Base-by-base conservation (phyloP, 2,113 vertebrate species). In the Dicentrarchus labrax region DNA sequence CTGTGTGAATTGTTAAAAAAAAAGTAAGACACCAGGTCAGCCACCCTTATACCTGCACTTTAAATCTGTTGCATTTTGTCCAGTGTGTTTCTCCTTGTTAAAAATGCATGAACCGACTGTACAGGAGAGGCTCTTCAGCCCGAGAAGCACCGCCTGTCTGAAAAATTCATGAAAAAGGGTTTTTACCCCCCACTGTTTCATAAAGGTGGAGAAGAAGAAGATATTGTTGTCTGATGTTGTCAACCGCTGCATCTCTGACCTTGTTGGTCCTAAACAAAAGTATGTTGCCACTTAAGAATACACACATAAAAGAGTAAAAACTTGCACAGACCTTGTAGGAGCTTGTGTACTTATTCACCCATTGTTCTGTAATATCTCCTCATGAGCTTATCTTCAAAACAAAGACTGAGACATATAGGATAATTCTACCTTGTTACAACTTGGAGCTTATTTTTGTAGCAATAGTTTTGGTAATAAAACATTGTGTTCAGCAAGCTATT, bases 81-180 rank as follows among this genome's bases (percentile, higher is more conserved):
- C 24, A 0, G 39, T 72, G 82, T 86, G 73, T 86, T 79, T 73
- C 77, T 64, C 47, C 21, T 19, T 69, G 38, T 92, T 91, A 91
- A 92, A 91, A 88, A 94, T 94, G 76, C 41, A 94, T 93, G 88
- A 93, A 45, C 16, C 39, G 11, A 66, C 83, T 48, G 85, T 68
- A 60, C 59, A 61, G 72, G 73, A 89, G 82, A 90, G 48, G 43
- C 89, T 84, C 79, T 81, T 62, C 65, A 24, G 65, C 60, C 75
- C 12, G 38, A 77, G 82, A 72, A 89, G 78, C 71, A 36, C 19
- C 8, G 6, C 80, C 53, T 71, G 50, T 57, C 69, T 90, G 78
- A 92, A 94, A 93, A 66, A 90, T 92, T 87, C 21, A 92, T 92
- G 89, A 79, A 80, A 76, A 86, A 73, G 22, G 57, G 21, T 68